Conservation (phyloP, 2,888 invertebrate species). For the Spodoptera picta region DNA sequence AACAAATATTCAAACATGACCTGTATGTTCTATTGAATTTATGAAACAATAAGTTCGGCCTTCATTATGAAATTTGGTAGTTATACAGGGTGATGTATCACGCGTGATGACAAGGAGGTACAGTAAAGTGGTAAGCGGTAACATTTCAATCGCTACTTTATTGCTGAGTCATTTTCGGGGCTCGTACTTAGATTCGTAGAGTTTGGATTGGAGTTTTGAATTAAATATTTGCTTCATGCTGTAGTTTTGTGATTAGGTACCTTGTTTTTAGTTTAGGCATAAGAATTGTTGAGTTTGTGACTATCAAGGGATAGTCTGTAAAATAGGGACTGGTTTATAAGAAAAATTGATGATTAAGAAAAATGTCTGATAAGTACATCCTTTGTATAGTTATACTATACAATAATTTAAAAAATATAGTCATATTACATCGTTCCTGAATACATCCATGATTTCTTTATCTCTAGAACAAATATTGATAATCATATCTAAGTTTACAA, state of each 20-base stretch:
- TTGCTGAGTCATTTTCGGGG: conserved; percentile 66
- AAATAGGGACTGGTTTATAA: no score
- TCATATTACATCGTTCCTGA: no score
- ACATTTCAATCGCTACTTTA: conserved; percentile 65
- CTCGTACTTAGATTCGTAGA: conserved; percentile 33
- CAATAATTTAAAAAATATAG: no score
- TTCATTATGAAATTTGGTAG: conserved; percentile 59
- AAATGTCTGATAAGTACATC: no score
- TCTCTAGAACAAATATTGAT: no score
- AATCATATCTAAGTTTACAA: neutral
- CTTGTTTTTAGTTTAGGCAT: no score
- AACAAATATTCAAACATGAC: conserved; percentile 46
- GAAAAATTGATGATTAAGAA: no score
- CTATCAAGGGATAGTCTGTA: no score
- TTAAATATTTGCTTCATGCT: neutral
- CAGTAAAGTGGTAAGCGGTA: conserved; percentile 66
- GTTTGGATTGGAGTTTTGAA: conserved; percentile 43
- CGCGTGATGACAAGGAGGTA: conserved; percentile 55
- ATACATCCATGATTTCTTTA: no score
- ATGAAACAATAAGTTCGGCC: conserved; percentile 53
- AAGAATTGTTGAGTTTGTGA: no score
- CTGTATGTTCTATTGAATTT: conserved; percentile 46
- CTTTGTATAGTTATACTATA: no score
- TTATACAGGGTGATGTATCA: conserved; percentile 54
- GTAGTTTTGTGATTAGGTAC: no score